Evolutionary conservation across 2,888 invertebrate species (phyloP).

Genomic region (Sphaerophoria taeniata): DNA sequence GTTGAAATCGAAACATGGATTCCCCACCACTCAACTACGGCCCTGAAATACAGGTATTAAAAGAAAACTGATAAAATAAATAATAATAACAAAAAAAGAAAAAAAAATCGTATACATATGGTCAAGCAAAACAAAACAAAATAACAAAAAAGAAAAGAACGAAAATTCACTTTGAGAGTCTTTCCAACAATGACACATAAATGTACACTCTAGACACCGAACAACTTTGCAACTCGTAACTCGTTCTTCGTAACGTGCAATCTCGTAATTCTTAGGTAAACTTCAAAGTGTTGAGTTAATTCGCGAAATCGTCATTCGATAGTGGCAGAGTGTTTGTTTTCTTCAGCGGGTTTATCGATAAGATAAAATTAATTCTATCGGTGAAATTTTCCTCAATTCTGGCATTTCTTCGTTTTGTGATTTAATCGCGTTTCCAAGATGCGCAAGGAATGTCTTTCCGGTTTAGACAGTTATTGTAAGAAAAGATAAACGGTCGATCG

Average conservation of each 20-base stretch:
- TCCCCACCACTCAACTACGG: background rate
- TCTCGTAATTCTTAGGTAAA: conserved; percentile 11
- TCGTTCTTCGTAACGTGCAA: conserved; percentile 22
- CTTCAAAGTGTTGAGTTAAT: conserved; percentile 27
- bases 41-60: conserved; percentile 62
- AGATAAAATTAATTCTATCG: conserved; percentile 38
- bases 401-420: conserved; percentile 23
- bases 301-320: conserved; percentile 50
- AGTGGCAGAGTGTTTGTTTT: conserved; percentile 30
- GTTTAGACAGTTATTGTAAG: conserved; percentile 47
- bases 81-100: conserved; percentile 36
- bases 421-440: conserved; percentile 58
- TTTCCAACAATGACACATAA: conserved; percentile 52
- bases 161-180: conserved; percentile 51
- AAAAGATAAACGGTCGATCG: background rate
- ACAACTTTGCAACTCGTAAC: conserved; percentile 14
- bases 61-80: conserved; percentile 49
- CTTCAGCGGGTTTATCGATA: conserved; percentile 36
- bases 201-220: conserved; percentile 28
- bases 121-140: conserved; percentile 35
- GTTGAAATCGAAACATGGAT: background rate
- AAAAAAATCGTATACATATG: conserved; percentile 22
- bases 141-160: conserved; percentile 19
- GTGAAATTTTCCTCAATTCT: background rate
- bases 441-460: conserved; percentile 32